Base-by-base conservation (phyloP, 2,888 invertebrate species). In the Microctonus hyperodae region DNA sequence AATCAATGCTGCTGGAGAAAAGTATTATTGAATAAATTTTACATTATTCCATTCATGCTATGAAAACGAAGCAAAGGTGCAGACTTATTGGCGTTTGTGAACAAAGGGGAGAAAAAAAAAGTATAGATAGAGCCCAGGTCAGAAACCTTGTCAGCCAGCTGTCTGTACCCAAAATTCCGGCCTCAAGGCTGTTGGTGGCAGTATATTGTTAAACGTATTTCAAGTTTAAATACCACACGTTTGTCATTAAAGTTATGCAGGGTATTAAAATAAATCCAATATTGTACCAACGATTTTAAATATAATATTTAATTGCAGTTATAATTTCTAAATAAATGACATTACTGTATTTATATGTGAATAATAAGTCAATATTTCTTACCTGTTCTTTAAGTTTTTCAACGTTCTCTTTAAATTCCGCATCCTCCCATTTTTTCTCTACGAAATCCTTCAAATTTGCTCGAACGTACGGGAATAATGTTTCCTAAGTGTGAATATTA, bases 401-500 rank as follows among this genome's bases (percentile, higher is more conserved):
- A 3, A 95, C 87, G 51, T 90, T 90, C 65, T 86, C 85, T 81
- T 92, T 89, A 35, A 92, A 90, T 59, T 89, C 88, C 1, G 88
- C 88, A 0, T 85, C 85, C 50, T 90, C 89, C 92, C 92, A 95
- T 73, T 92, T 88, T 28, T 86, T 86, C 67, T 88, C 88, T 61
- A 97, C 82, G 81, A 90, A 95, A 62, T 87, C 85, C 76, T 90
- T 88, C 25, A 91, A 87, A 79, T 95, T 90, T 69, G 90, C 87
- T 73, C 88, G 88, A 0, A 92, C 92, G 79, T 92, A 96, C 0
- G 92, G 90, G 78, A 93, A 93, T 44, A 94, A 85, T 22, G 88
- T 88, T 70, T 94, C 92, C 92, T 94, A 83, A 50, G 84, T 85
- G 66, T 65, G 33, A 73, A 73, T 51, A 56, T 50, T 23, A 28